These are phyloP conservation scores for Fragum sueziense DNA, from an alignment of 2,888 invertebrate genomes.

Conservation along the genomic window DNA sequence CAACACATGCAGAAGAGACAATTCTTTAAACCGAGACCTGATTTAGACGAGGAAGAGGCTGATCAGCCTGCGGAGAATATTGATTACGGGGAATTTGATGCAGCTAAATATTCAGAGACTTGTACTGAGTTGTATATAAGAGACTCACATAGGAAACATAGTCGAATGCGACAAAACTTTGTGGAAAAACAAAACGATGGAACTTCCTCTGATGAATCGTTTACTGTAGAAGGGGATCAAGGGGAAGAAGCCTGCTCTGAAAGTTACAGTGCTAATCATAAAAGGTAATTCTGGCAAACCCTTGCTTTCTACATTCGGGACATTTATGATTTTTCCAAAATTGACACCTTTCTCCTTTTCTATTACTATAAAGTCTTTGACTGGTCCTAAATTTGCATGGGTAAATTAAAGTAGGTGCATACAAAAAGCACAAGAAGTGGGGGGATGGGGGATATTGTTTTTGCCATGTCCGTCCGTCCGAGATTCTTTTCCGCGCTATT, in stretches of 20 bases:
- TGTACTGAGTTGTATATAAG: conserved; percentile 52
- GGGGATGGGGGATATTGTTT: too few relatives aligned
- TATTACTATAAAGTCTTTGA: too few relatives aligned
- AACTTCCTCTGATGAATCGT: conserved; percentile 45
- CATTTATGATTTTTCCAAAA: too few relatives aligned
- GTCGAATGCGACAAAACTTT: conserved; percentile 50
- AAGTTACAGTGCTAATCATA: conserved; percentile 1
- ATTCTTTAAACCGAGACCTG: conserved; percentile 6
- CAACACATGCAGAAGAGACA: conserved; percentile 35
- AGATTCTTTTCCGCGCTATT: too few relatives aligned
- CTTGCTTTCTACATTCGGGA: too few relatives aligned
- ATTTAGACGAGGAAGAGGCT: conserved; percentile 30
- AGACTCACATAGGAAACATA: conserved; percentile 56
- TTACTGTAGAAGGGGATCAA: conserved; percentile 39
- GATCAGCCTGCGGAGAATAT: conserved; percentile 30
- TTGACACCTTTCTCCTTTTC: too few relatives aligned
- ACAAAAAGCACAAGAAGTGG: too few relatives aligned
- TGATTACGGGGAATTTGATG: conserved; percentile 60
- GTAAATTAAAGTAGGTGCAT: too few relatives aligned
- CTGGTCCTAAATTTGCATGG: too few relatives aligned
- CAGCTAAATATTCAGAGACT: conserved; percentile 47
- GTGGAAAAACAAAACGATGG: conserved; percentile 50
- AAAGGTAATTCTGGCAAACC: too few relatives aligned
- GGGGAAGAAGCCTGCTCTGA: conserved; percentile 5
- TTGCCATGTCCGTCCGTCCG: too few relatives aligned